These are phyloP conservation scores for Bubalus kerabau DNA, from an alignment of 2,113 vertebrate species.

Conservation along the genomic window DNA sequence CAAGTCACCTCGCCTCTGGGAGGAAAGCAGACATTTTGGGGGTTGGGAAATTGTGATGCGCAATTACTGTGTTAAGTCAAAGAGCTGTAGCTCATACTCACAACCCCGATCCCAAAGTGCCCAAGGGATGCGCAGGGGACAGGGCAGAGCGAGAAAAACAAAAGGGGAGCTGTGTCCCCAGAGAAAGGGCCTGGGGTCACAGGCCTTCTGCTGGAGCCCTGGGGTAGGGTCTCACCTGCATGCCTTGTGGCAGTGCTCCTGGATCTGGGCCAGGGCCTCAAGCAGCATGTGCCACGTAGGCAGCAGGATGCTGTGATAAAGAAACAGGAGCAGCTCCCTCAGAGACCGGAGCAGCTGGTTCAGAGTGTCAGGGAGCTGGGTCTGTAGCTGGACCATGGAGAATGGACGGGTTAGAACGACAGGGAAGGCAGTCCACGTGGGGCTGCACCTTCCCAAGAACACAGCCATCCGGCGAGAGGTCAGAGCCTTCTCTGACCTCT, in stretches of 20 bases:
- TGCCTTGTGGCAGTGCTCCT: slow-evolving; percentile 84
- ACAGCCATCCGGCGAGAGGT: background rate
- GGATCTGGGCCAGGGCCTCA: slow-evolving; percentile 75
- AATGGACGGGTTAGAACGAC: background rate
- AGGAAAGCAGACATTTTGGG: slow-evolving; percentile 19
- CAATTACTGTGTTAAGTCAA: background rate
- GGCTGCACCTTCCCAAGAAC: rapidly evolving
- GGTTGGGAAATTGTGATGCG: too few relatives aligned
- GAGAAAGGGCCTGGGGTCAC: background rate
- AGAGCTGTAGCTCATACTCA: background rate
- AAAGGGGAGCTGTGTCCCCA: rapidly evolving
- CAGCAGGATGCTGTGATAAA: slow-evolving; percentile 83
- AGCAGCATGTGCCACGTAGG: slow-evolving; percentile 79
- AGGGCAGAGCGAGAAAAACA: background rate
- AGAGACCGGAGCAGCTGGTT: slow-evolving; percentile 79
- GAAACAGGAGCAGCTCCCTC: slow-evolving; percentile 84
- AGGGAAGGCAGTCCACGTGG: rapidly evolving
- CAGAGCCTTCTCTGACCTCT: background rate
- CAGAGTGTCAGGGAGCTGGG: slow-evolving; percentile 84
- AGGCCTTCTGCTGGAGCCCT: background rate
- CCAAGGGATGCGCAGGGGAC: rapidly evolving
- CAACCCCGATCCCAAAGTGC: background rate
- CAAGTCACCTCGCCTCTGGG: slow-evolving; percentile 87
- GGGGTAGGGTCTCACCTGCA: slow-evolving; percentile 86
- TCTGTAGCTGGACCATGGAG: slow-evolving; percentile 71